phyloP scores from a whole-genome alignment of 2,797 vertebrate genomes.

The Anisognathus igniventris region DNA sequence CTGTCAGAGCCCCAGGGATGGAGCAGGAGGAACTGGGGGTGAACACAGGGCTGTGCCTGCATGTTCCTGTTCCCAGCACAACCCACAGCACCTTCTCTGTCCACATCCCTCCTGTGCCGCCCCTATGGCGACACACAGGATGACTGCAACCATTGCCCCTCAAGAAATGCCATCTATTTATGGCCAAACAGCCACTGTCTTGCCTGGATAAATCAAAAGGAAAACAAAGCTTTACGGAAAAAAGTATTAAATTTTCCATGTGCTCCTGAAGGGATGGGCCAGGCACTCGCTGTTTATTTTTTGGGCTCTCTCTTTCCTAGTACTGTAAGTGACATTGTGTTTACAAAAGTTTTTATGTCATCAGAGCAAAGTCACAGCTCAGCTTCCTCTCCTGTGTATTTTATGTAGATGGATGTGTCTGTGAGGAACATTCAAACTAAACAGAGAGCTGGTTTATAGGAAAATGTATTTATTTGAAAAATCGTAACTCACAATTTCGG shows the following conservation, averaged over 20 bases:
- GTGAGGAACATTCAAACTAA: constrained; percentile 74
- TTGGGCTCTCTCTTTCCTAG: constrained; percentile 52
- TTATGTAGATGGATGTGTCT: constrained; percentile 77
- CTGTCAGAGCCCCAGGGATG: accelerated
- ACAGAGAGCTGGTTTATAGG: constrained; percentile 75
- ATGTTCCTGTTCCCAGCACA: not conserved
- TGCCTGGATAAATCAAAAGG: constrained; percentile 63
- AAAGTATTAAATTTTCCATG: constrained; percentile 74
- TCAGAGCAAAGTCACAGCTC: constrained; percentile 77
- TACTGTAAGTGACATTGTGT: constrained; percentile 76
- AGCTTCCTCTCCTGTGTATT: constrained; percentile 80
- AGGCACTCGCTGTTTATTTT: constrained; percentile 49
- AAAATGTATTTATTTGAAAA: constrained; percentile 84
- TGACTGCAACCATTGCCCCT: not conserved
- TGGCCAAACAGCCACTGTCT: constrained; percentile 55
- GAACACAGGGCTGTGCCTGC: accelerated
- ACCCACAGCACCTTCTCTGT: not conserved
- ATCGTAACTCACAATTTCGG: constrained; percentile 77
- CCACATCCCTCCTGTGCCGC: not conserved
- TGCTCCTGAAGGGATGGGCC: constrained; percentile 52
- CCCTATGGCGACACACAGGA: not conserved
- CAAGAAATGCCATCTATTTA: constrained; percentile 67
- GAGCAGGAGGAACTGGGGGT: not conserved
- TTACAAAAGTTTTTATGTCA: constrained; percentile 80
- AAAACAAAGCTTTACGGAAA: constrained; percentile 71